phyloP scores from a whole-genome alignment of 2,888 invertebrate species.

The Parnassius glacialis region DNA sequence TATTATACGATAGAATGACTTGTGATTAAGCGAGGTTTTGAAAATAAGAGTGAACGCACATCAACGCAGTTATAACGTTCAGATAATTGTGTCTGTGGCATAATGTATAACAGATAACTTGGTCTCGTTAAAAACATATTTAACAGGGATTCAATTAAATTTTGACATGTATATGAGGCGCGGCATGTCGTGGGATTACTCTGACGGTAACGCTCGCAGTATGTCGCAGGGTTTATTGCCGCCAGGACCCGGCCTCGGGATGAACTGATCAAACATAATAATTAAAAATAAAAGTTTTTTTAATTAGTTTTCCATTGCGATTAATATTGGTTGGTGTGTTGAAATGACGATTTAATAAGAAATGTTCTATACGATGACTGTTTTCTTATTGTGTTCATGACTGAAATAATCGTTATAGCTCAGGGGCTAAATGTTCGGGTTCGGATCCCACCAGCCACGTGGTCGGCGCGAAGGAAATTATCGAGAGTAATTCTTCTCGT shows the following conservation, averaged over 20 bases:
- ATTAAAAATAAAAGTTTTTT: neutral
- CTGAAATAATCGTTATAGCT: too few relatives aligned
- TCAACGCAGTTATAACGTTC: constrained; percentile 13
- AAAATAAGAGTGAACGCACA: constrained; percentile 15
- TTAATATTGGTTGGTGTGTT: too few relatives aligned
- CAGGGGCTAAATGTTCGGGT: too few relatives aligned
- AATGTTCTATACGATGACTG: too few relatives aligned
- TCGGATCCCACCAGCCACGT: too few relatives aligned
- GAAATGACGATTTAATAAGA: too few relatives aligned
- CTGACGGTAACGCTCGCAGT: constrained; percentile 21
- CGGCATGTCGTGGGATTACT: constrained; percentile 24
- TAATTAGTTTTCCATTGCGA: neutral
- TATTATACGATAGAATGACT: too few relatives aligned
- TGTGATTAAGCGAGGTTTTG: neutral
- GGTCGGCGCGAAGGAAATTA: too few relatives aligned
- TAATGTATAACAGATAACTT: constrained; percentile 26
- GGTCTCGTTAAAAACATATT: constrained; percentile 55
- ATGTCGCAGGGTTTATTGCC: constrained; percentile 24
- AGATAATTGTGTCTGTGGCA: constrained; percentile 21
- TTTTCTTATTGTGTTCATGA: too few relatives aligned
- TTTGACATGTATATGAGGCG: constrained; percentile 61
- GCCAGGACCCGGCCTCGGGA: constrained; percentile 12
- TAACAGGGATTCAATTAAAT: constrained; percentile 67
- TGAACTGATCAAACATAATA: constrained; percentile 14
- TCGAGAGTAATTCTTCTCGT: too few relatives aligned